Conservation (phyloP, 2,113 vertebrate species). For the Sardina pilchardus region DNA sequence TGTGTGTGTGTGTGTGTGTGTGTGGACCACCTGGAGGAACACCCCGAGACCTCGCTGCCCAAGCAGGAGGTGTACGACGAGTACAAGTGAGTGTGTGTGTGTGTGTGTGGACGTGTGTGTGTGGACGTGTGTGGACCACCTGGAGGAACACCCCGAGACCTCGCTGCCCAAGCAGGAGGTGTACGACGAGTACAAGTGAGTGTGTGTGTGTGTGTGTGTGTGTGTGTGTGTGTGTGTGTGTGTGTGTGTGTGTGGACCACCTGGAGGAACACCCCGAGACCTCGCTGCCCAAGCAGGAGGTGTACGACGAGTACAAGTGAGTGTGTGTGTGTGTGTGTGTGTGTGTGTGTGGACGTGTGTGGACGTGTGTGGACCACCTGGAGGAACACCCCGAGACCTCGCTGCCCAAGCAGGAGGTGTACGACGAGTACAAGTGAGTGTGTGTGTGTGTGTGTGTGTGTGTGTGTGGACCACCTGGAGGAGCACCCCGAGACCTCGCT, state of each 20-base stretch:
- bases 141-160: slow-evolving; percentile 97
- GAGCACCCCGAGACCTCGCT: too few species aligned
- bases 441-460: too few species aligned
- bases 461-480: too few species aligned
- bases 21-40: too few species aligned
- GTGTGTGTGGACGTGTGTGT: too few species aligned
- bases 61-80: not conserved
- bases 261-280: slow-evolving; percentile 98
- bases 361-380: slow-evolving; percentile 86
- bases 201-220: not conserved
- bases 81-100: not conserved
- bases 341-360: too few species aligned
- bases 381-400: slow-evolving; percentile 98
- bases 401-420: slow-evolving; percentile 98
- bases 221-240: not conserved
- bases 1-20: too few species aligned
- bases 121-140: slow-evolving; percentile 68
- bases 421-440: slow-evolving; percentile 89
- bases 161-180: slow-evolving; percentile 99
- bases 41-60: too few species aligned
- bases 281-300: slow-evolving; percentile 98
- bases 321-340: too few species aligned
- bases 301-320: slow-evolving; percentile 95
- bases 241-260: slow-evolving; percentile 75
- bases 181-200: slow-evolving; percentile 86